phyloP scores from a whole-genome alignment of 2,888 invertebrate genomes.

The Molanna angustata region DNA sequence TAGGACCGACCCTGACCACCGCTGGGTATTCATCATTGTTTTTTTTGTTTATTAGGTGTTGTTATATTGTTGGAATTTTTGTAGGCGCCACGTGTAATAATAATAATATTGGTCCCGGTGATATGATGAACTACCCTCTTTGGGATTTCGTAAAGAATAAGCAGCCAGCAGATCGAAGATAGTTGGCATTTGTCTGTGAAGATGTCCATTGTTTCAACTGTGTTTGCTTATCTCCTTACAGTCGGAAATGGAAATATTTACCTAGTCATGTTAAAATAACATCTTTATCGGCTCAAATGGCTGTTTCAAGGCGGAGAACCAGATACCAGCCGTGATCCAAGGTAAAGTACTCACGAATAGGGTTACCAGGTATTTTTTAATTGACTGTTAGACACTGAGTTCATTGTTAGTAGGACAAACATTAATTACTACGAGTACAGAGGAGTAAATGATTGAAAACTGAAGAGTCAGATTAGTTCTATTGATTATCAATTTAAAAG shows the following conservation, averaged over 20 bases:
- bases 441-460: too few relatives aligned
- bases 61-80: constrained; percentile 20
- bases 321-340: constrained; percentile 6
- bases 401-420: too few relatives aligned
- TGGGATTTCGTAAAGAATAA: neutral
- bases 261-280: constrained; percentile 9
- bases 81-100: constrained; percentile 22
- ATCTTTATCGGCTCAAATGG: constrained; percentile 13
- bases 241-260: constrained; percentile 15
- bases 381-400: too few relatives aligned
- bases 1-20: too few relatives aligned
- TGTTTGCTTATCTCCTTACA: constrained; percentile 10
- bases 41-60: too few relatives aligned
- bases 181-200: constrained; percentile 2
- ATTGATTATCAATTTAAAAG: too few relatives aligned
- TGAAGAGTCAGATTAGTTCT: too few relatives aligned
- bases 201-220: constrained; percentile 13
- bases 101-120: constrained; percentile 3
- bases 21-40: too few relatives aligned
- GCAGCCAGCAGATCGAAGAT: neutral
- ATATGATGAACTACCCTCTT: neutral
- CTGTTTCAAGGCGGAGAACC: constrained; percentile 1
- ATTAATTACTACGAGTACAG: too few relatives aligned
- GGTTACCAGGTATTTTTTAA: too few relatives aligned
- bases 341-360: too few relatives aligned